These are phyloP conservation scores for Boloria selene DNA, from an alignment of 2,888 invertebrate species.

Conservation along the genomic window DNA sequence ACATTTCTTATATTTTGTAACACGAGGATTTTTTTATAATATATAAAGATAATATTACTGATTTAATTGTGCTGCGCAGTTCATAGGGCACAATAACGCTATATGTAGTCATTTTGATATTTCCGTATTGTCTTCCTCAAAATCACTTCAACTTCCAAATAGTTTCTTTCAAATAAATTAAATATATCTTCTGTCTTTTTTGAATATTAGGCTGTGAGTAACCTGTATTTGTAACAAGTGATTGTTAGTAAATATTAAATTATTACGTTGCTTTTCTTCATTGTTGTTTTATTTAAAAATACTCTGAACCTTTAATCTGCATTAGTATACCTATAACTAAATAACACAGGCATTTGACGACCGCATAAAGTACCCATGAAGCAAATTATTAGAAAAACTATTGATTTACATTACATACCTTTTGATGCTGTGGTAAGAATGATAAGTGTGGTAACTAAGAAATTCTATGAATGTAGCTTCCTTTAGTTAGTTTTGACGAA, in stretches of 20 bases:
- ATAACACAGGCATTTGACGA: too few relatives aligned
- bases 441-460: too few relatives aligned
- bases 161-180: constrained; percentile 9
- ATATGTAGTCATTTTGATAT: constrained; percentile 6
- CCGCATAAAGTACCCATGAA: too few relatives aligned
- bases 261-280: constrained; percentile 52
- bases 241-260: constrained; percentile 50
- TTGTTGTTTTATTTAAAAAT: constrained; percentile 37
- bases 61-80: background rate
- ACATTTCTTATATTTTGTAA: background rate
- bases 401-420: too few relatives aligned
- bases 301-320: background rate
- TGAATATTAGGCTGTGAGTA: constrained; percentile 57
- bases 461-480: too few relatives aligned
- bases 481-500: too few relatives aligned
- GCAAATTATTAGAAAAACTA: too few relatives aligned
- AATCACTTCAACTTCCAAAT: constrained; percentile 16
- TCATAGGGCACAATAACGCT: constrained; percentile 9
- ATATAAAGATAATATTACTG: too few relatives aligned
- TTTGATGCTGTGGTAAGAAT: too few relatives aligned
- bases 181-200: constrained; percentile 38
- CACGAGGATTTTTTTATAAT: too few relatives aligned
- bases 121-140: constrained; percentile 20
- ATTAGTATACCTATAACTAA: too few relatives aligned
- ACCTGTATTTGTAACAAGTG: constrained; percentile 50